These are phyloP conservation scores for Numida meleagris DNA, from an alignment of 2,113 vertebrate species.

Conservation along the genomic window DNA sequence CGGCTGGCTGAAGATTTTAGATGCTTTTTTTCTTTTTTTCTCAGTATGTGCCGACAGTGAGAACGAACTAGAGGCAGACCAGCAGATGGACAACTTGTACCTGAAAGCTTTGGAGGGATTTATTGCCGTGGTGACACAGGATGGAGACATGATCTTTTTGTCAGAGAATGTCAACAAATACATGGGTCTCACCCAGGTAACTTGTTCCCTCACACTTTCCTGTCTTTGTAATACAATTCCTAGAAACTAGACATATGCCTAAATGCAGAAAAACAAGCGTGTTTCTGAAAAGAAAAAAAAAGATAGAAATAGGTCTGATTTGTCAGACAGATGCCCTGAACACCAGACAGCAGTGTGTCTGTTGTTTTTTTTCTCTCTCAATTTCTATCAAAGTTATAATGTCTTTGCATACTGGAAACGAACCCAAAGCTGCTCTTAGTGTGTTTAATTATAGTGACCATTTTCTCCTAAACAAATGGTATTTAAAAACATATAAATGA, in stretches of 20 bases:
- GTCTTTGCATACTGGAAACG: background rate
- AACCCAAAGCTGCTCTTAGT: rapidly evolving
- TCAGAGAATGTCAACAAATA: slow-evolving; percentile 94
- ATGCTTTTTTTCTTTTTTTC: background rate
- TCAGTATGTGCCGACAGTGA: slow-evolving; percentile 79
- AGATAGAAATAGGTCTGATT: background rate
- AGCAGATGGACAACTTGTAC: slow-evolving; percentile 82
- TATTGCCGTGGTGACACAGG: slow-evolving; percentile 89
- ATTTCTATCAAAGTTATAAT: background rate
- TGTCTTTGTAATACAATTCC: background rate
- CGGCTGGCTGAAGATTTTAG: background rate
- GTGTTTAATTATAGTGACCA: background rate
- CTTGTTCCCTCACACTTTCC: background rate
- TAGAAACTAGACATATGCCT: background rate
- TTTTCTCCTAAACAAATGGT: background rate
- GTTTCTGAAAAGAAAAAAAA: background rate
- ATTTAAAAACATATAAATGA: background rate
- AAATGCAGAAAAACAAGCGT: slow-evolving; percentile 9
- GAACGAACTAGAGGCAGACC: slow-evolving; percentile 72
- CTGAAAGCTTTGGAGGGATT: slow-evolving; percentile 93
- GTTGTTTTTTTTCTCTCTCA: background rate
- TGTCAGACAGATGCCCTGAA: background rate
- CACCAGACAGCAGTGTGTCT: background rate
- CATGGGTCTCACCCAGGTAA: slow-evolving; percentile 94
- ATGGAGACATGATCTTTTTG: slow-evolving; percentile 94